phyloP scores from a whole-genome alignment of 2,113 vertebrate species.

The Callopanchax toddi region DNA sequence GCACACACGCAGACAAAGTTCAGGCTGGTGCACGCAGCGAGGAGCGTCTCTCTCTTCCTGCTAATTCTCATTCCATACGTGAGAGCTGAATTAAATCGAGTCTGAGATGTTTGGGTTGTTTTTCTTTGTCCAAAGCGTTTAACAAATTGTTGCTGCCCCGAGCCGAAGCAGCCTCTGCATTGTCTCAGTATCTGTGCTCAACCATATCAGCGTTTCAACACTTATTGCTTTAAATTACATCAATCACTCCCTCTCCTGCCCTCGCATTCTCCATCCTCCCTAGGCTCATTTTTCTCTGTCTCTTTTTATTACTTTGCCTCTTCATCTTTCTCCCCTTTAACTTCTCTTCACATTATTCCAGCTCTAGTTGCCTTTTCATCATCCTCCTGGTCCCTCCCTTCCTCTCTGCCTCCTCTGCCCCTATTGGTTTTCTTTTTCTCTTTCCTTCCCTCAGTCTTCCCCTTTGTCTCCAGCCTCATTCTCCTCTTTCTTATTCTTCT shows the following conservation, averaged over 20 bases:
- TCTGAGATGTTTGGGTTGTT: slow-evolving; percentile 68
- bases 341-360: slow-evolving; percentile 78
- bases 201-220: slow-evolving; percentile 77
- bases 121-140: slow-evolving; percentile 72
- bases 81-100: slow-evolving; percentile 68
- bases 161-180: slow-evolving; percentile 66
- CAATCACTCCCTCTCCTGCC: slow-evolving; percentile 77
- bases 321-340: slow-evolving; percentile 80
- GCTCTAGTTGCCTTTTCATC: slow-evolving; percentile 75
- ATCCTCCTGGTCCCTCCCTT: slow-evolving; percentile 53
- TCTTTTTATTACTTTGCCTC: slow-evolving; percentile 78
- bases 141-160: slow-evolving; percentile 73
- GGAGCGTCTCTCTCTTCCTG: slow-evolving; percentile 33
- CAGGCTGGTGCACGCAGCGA: neutral
- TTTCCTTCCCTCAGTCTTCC: slow-evolving; percentile 54
- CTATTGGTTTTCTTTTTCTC: slow-evolving; percentile 60
- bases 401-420: slow-evolving; percentile 54
- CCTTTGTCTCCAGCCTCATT: slow-evolving; percentile 43
- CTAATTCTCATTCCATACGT: slow-evolving; percentile 61
- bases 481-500: slow-evolving; percentile 46
- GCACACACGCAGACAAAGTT: slow-evolving; percentile 8
- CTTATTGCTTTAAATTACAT: slow-evolving; percentile 86
- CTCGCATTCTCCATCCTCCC: slow-evolving; percentile 64
- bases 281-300: slow-evolving; percentile 77
- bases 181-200: slow-evolving; percentile 75